A percentile compares a stretch with the other conserved stretches of the same genome.
Evolutionary conservation across 2,888 invertebrate genomes (phyloP).

Genomic region (Hemaris fuciformis): DNA sequence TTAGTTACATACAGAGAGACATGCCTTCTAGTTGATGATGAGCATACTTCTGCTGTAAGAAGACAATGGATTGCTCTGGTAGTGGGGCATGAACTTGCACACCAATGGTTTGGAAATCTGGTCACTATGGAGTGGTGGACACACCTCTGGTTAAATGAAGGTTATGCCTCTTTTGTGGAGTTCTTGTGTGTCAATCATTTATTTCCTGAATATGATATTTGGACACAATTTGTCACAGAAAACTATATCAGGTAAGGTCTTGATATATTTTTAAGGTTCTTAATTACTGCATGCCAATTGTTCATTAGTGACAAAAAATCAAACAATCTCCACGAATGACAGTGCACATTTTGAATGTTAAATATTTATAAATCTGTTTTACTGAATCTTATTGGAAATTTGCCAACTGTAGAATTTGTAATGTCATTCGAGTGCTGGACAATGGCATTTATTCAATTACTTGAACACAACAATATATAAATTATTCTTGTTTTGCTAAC

Average conservation of each 20-base stretch:
- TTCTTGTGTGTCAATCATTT: slow-evolving; percentile 95
- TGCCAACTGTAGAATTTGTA: slow-evolving; percentile 35
- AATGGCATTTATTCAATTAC: slow-evolving; percentile 27
- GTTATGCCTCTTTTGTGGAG: slow-evolving; percentile 97
- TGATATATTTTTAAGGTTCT: no score
- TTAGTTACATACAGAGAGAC: slow-evolving; percentile 95
- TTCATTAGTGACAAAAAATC: not conserved
- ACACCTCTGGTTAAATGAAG: slow-evolving; percentile 97
- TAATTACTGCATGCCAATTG: no score
- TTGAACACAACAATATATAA: slow-evolving; percentile 19
- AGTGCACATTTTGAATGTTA: not conserved
- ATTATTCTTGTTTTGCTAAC: not conserved
- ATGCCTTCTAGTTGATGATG: slow-evolving; percentile 93
- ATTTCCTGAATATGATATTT: slow-evolving; percentile 97
- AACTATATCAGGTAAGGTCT: slow-evolving; percentile 84
- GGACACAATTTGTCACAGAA: slow-evolving; percentile 97
- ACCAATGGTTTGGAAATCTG: slow-evolving; percentile 99
- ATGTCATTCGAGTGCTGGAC: slow-evolving; percentile 35
- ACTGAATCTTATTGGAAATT: slow-evolving; percentile 26
- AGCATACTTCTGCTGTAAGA: slow-evolving; percentile 92
- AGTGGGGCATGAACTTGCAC: slow-evolving; percentile 96
- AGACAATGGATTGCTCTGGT: slow-evolving; percentile 94
- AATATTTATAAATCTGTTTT: not conserved
- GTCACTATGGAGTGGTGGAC: slow-evolving; percentile 99
- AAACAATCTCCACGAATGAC: not conserved